Evolutionary conservation across 2,797 vertebrate genomes (phyloP).

Genomic region (Astyanax mexicanus): DNA sequence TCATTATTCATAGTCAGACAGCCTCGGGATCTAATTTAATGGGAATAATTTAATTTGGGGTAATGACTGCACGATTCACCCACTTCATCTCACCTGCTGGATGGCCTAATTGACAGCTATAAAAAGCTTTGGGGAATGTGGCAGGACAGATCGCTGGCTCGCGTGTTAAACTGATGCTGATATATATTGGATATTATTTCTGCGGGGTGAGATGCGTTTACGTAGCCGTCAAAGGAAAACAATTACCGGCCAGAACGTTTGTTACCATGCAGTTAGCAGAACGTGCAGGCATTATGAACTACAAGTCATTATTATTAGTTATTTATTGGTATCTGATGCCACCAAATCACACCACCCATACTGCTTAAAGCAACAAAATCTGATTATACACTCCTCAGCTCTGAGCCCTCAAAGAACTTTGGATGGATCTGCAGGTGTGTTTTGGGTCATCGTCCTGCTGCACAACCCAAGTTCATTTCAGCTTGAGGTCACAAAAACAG

Average conservation of each 20-base stretch:
- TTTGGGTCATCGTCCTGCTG: too few species aligned
- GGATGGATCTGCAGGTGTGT: too few species aligned
- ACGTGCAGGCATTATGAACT: neutral
- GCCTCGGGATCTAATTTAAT: constrained; percentile 74
- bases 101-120: constrained; percentile 49
- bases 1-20: constrained; percentile 70
- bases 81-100: constrained; percentile 41
- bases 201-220: neutral
- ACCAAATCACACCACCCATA: too few species aligned
- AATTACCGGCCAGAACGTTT: neutral
- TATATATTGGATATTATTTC: neutral
- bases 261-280: neutral
- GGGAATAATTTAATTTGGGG: constrained; percentile 71
- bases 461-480: too few species aligned
- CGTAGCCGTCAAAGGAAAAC: neutral
- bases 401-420: too few species aligned
- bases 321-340: neutral
- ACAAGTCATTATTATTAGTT: neutral
- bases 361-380: neutral
- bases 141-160: constrained; percentile 14
- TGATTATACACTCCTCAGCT: neutral
- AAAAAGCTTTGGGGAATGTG: constrained; percentile 42
- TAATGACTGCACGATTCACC: constrained; percentile 38
- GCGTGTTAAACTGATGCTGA: constrained; percentile 20
- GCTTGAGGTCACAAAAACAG: too few species aligned